These are phyloP conservation scores for Potorous gilbertii DNA, from an alignment of 2,797 vertebrate genomes.

Conservation along the genomic window DNA sequence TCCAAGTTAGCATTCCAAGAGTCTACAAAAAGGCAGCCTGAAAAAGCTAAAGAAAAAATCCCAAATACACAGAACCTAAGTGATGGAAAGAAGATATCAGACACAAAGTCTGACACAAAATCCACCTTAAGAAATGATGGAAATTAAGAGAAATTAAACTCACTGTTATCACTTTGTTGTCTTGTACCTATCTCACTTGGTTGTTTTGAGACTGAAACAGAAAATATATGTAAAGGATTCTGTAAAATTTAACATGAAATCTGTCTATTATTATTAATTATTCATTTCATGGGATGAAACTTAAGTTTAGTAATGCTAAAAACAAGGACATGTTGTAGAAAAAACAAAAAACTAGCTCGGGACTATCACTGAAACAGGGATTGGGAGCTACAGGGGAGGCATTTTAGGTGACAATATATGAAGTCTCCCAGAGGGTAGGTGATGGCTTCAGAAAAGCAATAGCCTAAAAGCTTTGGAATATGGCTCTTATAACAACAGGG, in stretches of 20 bases:
- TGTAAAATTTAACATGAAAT: not conserved
- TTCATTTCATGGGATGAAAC: constrained; percentile 21
- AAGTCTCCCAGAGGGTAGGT: not conserved
- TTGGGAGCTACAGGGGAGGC: constrained; percentile 13
- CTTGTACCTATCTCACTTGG: not conserved
- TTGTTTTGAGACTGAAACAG: not conserved
- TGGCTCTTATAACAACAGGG: not conserved
- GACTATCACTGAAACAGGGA: not conserved
- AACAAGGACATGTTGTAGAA: not conserved
- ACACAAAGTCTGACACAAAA: not conserved
- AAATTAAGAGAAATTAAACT: not conserved
- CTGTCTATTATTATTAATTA: not conserved
- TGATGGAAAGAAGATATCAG: constrained; percentile 5
- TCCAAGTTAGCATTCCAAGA: constrained; percentile 37
- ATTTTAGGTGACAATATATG: constrained; percentile 8
- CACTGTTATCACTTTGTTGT: not conserved
- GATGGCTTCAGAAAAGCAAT: not conserved
- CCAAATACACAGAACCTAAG: not conserved
- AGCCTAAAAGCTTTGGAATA: not conserved
- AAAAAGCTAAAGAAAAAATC: constrained; percentile 21
- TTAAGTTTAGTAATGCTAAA: constrained; percentile 21
- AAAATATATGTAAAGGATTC: no score
- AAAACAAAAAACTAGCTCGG: constrained; percentile 4
- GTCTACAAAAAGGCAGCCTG: constrained; percentile 22
- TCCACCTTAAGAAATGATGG: constrained; percentile 16